Evolutionary conservation across 2,797 vertebrate genomes (phyloP).

Genomic region (Cossypha polioptera): DNA sequence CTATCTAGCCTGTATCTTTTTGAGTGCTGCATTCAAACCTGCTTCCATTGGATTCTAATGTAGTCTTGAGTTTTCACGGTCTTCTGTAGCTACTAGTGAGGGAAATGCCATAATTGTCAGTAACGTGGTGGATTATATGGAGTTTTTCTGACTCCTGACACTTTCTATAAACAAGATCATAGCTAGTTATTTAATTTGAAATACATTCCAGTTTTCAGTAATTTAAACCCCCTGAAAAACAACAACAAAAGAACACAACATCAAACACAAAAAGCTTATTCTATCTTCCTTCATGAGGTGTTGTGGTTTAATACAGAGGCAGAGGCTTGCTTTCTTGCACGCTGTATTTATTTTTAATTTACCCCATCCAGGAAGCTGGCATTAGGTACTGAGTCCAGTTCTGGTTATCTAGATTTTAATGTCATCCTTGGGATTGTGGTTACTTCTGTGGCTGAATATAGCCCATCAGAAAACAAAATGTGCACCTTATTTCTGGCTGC

Average conservation of each 20-base stretch:
- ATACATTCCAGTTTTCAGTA: neutral
- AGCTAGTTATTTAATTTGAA: neutral
- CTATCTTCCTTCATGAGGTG: neutral
- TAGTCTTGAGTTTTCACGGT: neutral
- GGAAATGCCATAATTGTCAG: neutral
- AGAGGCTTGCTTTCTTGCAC: neutral
- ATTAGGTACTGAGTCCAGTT: neutral
- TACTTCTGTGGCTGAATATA: neutral
- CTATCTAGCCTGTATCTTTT: neutral
- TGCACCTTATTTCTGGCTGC: neutral
- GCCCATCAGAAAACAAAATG: neutral
- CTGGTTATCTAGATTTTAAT: accelerated
- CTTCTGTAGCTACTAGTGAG: neutral
- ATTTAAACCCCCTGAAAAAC: neutral
- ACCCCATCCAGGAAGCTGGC: neutral
- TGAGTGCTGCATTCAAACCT: neutral
- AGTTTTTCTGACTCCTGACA: neutral
- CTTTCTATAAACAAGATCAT: neutral
- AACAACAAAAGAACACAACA: neutral
- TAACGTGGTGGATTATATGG: accelerated
- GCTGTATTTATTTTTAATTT: neutral
- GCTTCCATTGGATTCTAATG: neutral
- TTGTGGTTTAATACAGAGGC: neutral
- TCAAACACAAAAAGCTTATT: neutral
- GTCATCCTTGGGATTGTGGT: neutral